Conservation (phyloP, 1,140 invertebrate species). For the Anastatus disparis region DNA sequence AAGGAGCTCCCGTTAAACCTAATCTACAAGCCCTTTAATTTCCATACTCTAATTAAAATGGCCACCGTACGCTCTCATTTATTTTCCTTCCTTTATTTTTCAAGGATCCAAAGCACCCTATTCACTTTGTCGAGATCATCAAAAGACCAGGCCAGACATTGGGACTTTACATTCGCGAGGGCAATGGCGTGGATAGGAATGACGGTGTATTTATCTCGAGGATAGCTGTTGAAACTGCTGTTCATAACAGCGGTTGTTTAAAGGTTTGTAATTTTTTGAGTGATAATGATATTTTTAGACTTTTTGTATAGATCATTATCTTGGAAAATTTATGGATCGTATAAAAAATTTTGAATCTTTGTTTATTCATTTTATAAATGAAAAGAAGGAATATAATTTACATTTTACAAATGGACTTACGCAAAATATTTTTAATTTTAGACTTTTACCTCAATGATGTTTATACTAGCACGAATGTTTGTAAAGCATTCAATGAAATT, state of each 20-base stretch:
- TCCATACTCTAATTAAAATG: not conserved
- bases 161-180: constrained; percentile 97
- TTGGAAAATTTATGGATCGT: not conserved
- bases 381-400: too few species aligned
- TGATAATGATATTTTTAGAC: too few species aligned
- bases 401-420: too few species aligned
- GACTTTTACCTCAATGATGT: too few species aligned
- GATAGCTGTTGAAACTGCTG: constrained; percentile 95
- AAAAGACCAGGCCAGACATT: constrained; percentile 98
- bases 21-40: not conserved
- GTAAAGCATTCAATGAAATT: too few species aligned
- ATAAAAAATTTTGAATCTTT: not conserved
- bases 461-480: too few species aligned
- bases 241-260: constrained; percentile 95
- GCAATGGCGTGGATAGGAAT: constrained; percentile 90
- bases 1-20: too few species aligned
- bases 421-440: too few species aligned
- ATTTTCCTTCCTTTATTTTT: constrained; percentile 49
- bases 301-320: not conserved
- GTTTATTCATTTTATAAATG: not conserved
- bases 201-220: constrained; percentile 98
- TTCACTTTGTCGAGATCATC: constrained; percentile 98
- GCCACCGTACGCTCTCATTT: too few species aligned
- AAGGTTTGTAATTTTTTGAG: constrained; percentile 74
- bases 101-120: constrained; percentile 82